Evolutionary conservation across 2,113 vertebrate genomes (phyloP).

Genomic region (Actinemys pallida): DNA sequence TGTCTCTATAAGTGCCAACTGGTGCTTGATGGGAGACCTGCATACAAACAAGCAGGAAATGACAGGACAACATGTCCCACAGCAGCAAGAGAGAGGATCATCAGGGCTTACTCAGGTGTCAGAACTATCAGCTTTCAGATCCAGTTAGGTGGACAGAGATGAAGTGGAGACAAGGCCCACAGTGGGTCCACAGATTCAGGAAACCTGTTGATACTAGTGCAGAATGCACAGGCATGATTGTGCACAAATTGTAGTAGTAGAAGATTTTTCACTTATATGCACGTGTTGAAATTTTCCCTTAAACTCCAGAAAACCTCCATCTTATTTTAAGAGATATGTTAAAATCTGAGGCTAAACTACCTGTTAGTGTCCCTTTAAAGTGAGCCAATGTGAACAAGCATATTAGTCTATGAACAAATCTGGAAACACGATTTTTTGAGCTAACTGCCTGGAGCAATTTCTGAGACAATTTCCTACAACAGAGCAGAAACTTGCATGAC

Average conservation of each 20-base stretch:
- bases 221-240: neutral
- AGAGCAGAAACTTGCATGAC: slow-evolving; percentile 56
- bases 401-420: slow-evolving; percentile 2
- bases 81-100: neutral
- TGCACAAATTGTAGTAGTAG: neutral
- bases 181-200: neutral
- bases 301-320: neutral
- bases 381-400: neutral
- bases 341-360: neutral
- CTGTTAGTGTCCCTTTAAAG: neutral
- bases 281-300: neutral
- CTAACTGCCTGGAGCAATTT: slow-evolving; percentile 61
- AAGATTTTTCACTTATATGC: neutral
- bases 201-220: neutral
- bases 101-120: neutral
- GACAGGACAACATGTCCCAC: neutral
- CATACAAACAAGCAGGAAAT: neutral
- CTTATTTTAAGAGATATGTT: neutral
- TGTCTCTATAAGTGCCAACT: neutral
- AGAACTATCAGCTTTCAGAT: neutral
- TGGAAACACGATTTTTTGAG: slow-evolving; percentile 51
- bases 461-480: slow-evolving; percentile 69
- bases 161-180: neutral
- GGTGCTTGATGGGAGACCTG: neutral
- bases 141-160: neutral